Evolutionary conservation across 2,888 invertebrate genomes (phyloP), one percentile per base, ranked within the genome.

Genomic region (Cactoblastis cactorum): DNA sequence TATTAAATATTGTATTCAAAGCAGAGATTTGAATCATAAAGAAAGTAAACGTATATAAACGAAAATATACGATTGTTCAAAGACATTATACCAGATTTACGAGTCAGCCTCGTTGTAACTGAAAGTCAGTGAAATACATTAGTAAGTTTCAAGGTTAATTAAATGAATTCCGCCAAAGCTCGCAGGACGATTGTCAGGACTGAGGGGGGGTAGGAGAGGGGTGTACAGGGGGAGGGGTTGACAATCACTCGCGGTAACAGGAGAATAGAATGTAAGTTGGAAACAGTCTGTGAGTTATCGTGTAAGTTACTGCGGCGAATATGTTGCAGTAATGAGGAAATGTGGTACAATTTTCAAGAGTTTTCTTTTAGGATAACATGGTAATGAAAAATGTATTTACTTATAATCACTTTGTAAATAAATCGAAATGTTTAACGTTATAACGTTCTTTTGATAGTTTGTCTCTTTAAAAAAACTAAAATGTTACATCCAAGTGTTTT

Each of bases 161-260:
- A 49, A 49, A 49, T 49, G 41, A 49, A 49, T 49, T 49, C 49
- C 18, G 19, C 35, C 34, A 33, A 47, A 33, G 49, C 49, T 49
- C 34, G 32, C n/a, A 32, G 32, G 19, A 41, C 11, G 49, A 41
- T 39, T 49, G 38, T 17, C 19, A 19, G 11, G 41, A 11, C 1
- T 22, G 12, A 9, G 22, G 22, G 18, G 35, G 33, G n/a, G 46
- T 8, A 18, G 9, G 14, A 18, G 11, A 19, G 14, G 34, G 49
- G 28, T 22, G 22, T 1, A 12, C 6, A 15, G 34, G 19, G 19
- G 34, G 34, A 6, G 37, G 37, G 48, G 38, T 9, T 33, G 49
- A 32, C 18, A 39, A 39, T 38, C 49, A 49, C 33, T 17, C 12
- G 33, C 19, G 33, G 49, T 18, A 28, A 49, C 32, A 43, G 28